Base-by-base conservation (phyloP, 1,140 invertebrate species). In the Bathynomus jamesi region DNA sequence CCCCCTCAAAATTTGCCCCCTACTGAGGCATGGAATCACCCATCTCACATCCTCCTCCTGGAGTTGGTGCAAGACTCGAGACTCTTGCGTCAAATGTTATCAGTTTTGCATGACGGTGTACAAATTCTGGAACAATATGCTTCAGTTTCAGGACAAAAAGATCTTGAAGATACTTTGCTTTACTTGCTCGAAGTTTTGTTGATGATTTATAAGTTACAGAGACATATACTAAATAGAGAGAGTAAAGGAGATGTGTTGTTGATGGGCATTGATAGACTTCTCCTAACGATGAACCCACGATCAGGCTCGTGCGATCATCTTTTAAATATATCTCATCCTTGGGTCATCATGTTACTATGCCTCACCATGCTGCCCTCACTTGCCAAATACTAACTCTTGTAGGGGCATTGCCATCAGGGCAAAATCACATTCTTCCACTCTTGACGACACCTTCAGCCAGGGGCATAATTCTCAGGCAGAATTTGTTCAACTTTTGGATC, bases 51-150 rank as follows among this genome's bases (percentile, higher is more conserved):
- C 40, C 81, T 96, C 0, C 87, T 95, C 83, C 82, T 93, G 24
- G 87, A 92, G 70, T 82, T 96, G 76, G 89, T 95, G 73, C 88
- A 89, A 4, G 91, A 92, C 79, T 91, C 91, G 0, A 88, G 91
- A 75, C 84, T 94, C 24, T 82, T 95, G 66, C 85, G 89, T 67
- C 85, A 86, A 83, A 83, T 94, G 61, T 81, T 95, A 10, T 85
- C 85, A 40, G 87, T 94, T 28, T 82, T 96, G n/a, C 90, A 94
- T 78, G 92, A 95, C 79, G 89, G 89, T 0, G 87, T 88, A 32
- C 83, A 85, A 17, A 80, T 88, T 28, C 87, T 95, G 46, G 91
- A 94, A 74, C 86, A 85, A 0, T 92, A 90, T 76, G 70, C 61
- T 24, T 66, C 71, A 53, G 67, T 72, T 46, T 64, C 72, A 21